phyloP scores from a whole-genome alignment of 2,888 invertebrate species.

The Galeopsomyia nigrocyanea region DNA sequence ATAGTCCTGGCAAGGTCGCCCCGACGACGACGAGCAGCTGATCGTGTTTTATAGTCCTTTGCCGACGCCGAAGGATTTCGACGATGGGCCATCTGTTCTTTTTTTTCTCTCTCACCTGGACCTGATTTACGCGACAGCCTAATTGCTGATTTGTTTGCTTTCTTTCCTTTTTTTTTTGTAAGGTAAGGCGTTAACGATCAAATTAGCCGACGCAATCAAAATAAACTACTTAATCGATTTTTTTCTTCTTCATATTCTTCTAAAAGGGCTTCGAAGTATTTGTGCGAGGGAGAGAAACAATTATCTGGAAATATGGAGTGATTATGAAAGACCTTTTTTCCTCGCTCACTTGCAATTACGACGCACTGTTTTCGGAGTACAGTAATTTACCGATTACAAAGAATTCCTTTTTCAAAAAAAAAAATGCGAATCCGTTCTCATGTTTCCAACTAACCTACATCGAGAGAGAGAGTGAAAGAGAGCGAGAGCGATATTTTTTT shows the following conservation, averaged over 20 bases:
- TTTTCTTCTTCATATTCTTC: no score
- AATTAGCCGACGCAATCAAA: no score
- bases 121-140: no score
- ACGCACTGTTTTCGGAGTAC: constrained; percentile 16
- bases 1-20: constrained; percentile 40
- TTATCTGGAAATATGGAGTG: constrained; percentile 10
- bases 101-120: no score
- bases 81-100: no score
- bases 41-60: constrained; percentile 24
- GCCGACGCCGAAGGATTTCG: constrained; percentile 30
- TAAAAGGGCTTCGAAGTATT: no score
- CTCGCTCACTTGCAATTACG: constrained; percentile 9
- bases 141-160: no score
- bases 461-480: no score
- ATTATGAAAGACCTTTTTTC: not conserved
- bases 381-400: constrained; percentile 13
- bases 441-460: constrained; percentile 33
- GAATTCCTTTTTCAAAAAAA: constrained; percentile 19
- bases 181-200: no score
- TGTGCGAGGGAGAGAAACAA: not conserved
- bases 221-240: no score
- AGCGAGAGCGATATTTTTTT: not conserved
- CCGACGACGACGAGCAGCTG: constrained; percentile 43
- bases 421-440: constrained; percentile 1
- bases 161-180: no score